Conservation (phyloP, 2,888 invertebrate species). For the Sericinus montela region DNA sequence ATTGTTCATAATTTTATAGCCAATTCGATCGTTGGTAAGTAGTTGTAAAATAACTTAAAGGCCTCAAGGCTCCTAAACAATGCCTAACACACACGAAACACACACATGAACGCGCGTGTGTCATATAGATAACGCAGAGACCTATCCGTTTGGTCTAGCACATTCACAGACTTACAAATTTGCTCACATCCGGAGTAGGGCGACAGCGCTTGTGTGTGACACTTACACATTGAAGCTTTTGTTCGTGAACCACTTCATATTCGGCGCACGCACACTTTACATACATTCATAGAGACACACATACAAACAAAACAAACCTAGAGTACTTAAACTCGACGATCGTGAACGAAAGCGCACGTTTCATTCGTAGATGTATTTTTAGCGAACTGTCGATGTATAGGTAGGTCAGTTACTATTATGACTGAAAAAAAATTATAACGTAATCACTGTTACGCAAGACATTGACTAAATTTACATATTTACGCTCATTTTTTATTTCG, state of each 20-base stretch:
- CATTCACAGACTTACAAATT: conserved; percentile 67
- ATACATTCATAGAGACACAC: conserved; percentile 28
- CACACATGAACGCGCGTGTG: conserved; percentile 43
- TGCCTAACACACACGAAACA: conserved; percentile 30
- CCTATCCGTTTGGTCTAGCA: conserved; percentile 69
- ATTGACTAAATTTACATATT: too few relatives aligned
- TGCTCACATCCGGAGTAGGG: conserved; percentile 75
- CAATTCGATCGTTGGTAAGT: conserved; percentile 54
- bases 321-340: conserved; percentile 47
- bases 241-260: conserved; percentile 46
- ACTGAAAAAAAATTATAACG: conserved; percentile 38
- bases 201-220: conserved; percentile 43
- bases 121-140: conserved; percentile 57
- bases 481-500: too few relatives aligned
- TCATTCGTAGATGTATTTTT: conserved; percentile 59
- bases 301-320: conserved; percentile 34
- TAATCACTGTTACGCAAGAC: conserved; percentile 26
- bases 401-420: conserved; percentile 73
- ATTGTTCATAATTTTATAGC: conserved; percentile 66
- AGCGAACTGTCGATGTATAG: conserved; percentile 60
- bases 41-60: conserved; percentile 63
- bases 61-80: conserved; percentile 49
- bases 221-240: conserved; percentile 46
- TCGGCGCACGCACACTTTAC: conserved; percentile 33
- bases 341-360: conserved; percentile 66